These are phyloP conservation scores for Anthonomus grandis DNA, from an alignment of 1,140 invertebrate species.

Conservation along the genomic window DNA sequence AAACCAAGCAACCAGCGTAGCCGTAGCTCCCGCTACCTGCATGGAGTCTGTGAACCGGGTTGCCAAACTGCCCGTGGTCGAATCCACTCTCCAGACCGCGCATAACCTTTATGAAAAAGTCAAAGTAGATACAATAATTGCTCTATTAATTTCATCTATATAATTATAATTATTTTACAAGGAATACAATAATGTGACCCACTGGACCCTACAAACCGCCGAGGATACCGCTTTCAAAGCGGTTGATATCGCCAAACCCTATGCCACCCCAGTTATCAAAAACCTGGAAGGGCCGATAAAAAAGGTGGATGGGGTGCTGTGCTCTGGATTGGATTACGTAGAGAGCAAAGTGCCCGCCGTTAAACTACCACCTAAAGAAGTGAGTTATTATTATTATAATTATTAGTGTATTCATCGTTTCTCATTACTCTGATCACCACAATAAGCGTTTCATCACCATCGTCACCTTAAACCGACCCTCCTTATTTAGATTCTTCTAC, in stretches of 20 bases:
- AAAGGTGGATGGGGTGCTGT: slow-evolving; percentile 50
- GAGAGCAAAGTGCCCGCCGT: slow-evolving; percentile 53
- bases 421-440: neutral
- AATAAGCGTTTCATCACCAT: slow-evolving; percentile 22
- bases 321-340: slow-evolving; percentile 51
- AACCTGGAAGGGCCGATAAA: slow-evolving; percentile 51
- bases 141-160: neutral
- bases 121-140: slow-evolving; percentile 48
- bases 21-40: slow-evolving; percentile 27
- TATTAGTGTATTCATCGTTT: neutral
- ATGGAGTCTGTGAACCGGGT: slow-evolving; percentile 54
- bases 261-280: slow-evolving; percentile 52
- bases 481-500: slow-evolving; percentile 41
- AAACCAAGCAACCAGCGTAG: neutral
- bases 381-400: slow-evolving; percentile 46
- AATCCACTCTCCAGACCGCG: slow-evolving; percentile 54
- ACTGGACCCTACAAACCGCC: slow-evolving; percentile 56
- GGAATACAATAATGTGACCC: slow-evolving; percentile 56
- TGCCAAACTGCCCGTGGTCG: slow-evolving; percentile 55
- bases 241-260: slow-evolving; percentile 51
- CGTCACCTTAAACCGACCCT: slow-evolving; percentile 20
- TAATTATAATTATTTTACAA: slow-evolving; percentile 32
- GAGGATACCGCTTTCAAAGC: slow-evolving; percentile 53
- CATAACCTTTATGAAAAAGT: slow-evolving; percentile 54
- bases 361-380: slow-evolving; percentile 50